Base-by-base conservation (phyloP, 2,113 vertebrate genomes). In the Callipepla squamata region DNA sequence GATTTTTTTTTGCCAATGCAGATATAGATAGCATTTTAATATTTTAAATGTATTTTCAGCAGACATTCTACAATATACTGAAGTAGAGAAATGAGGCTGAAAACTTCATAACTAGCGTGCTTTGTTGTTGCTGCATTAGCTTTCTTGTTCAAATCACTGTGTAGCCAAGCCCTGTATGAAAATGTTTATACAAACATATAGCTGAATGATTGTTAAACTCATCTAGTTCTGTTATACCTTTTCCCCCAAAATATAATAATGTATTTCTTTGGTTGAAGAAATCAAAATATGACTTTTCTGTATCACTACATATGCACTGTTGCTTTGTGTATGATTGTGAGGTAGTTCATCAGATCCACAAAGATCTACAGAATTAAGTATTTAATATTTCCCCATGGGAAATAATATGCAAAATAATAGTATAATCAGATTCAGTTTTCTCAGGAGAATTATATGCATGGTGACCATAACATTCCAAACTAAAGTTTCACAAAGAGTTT, bases 361-460 rank as follows among this genome's bases (percentile, higher is more conserved):
- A 93, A 68, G 77, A 89, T 92, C 48, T 77, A 87, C 25, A 83
- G 22, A 90, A 44, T 70, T 89, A 92, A 96, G 90, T 87, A 87
- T 81, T 94, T 94, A 61, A 94, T 78, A 97, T 96, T 97, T 96
- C 59, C 80, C 95, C 92, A 68, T 72, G 70, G 83, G 93, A 95
- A 96, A 96, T 95, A 93, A 76, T 92, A 92, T 84, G 82, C 92
- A 94, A 95, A 96, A 96, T 87, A 96, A 95, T 62, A 80, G 45
- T 85, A 73, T 78, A 80, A 93, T 90, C 77, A 0, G 36, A 92
- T 96, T 93, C 96, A 93, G 88, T 65, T 72, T 96, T 96, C 67
- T 96, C 87, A 96, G 91, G 78, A 85, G 96, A 97, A 95, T 92
- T 89, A 53, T 93, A 88, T 91, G 85, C 65, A 93, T 92, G 92